Conservation (phyloP, 1,140 invertebrate species). For the Aphidius gifuensis region DNA sequence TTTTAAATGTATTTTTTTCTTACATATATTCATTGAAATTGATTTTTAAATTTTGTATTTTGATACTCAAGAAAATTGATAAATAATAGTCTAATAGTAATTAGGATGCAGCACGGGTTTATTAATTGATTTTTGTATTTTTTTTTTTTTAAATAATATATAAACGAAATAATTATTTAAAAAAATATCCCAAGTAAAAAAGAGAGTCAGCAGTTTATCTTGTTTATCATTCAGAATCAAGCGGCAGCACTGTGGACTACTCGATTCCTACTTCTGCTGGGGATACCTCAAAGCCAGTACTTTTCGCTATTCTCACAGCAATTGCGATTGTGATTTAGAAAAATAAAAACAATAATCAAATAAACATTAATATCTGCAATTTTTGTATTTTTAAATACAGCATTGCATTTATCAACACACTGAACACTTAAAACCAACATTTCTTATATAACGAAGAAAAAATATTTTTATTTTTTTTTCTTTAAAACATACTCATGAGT, state of each 20-base stretch:
- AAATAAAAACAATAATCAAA: constrained; percentile 15
- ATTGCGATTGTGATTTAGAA: constrained; percentile 46
- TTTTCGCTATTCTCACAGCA: constrained; percentile 48
- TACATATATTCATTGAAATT: no score
- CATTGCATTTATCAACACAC: no score
- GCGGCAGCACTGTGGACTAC: constrained; percentile 45
- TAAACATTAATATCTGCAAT: not conserved
- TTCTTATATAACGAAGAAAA: no score
- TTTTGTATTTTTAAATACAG: not conserved
- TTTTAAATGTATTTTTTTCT: no score
- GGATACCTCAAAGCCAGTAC: constrained; percentile 46
- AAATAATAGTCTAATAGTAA: no score
- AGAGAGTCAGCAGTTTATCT: constrained; percentile 37
- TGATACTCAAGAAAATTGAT: no score
- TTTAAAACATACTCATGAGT: not conserved
- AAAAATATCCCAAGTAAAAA: constrained; percentile 15
- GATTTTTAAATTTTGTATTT: no score
- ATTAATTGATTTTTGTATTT: not conserved
- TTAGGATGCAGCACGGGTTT: not conserved
- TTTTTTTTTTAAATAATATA: not conserved
- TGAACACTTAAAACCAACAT: no score
- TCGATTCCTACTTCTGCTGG: constrained; percentile 45
- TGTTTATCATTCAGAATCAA: constrained; percentile 53
- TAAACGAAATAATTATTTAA: not conserved
- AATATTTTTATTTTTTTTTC: not conserved